Evolutionary conservation across 2,888 invertebrate species (phyloP).

Genomic region (Rosalia funebris): DNA sequence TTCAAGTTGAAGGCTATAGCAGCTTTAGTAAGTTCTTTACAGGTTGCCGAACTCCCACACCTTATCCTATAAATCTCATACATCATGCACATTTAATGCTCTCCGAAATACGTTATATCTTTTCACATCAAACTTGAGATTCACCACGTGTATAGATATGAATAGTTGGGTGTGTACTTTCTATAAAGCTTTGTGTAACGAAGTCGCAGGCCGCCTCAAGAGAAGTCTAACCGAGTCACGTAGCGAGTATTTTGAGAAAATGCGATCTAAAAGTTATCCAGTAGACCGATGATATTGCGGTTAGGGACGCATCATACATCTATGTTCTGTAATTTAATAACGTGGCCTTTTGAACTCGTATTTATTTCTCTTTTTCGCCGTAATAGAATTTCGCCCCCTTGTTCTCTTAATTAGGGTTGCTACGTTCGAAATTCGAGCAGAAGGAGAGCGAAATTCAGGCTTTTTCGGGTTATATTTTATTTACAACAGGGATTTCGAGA

Average conservation of each 20-base stretch:
- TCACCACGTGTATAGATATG: conserved; percentile 43
- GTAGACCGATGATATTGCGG: conserved; percentile 4
- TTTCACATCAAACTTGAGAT: too few relatives aligned
- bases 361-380: not conserved
- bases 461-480: too few relatives aligned
- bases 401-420: not conserved
- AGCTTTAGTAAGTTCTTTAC: too few relatives aligned
- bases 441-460: not conserved
- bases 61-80: too few relatives aligned
- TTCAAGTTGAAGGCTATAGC: too few relatives aligned
- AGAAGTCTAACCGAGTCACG: conserved; percentile 42
- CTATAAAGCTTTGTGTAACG: conserved; percentile 31
- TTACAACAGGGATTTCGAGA: not conserved
- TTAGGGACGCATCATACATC: not conserved
- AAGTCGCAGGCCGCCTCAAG: conserved; percentile 34
- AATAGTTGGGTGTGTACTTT: conserved; percentile 40
- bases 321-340: not conserved
- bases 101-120: too few relatives aligned
- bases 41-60: too few relatives aligned
- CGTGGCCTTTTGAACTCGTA: not conserved
- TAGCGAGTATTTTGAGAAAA: conserved; percentile 41
- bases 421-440: not conserved
- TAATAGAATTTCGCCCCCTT: not conserved
- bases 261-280: conserved; percentile 31
- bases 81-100: too few relatives aligned